These are phyloP conservation scores for Ceyx melanurus DNA, from an alignment of 2,113 vertebrate species.

Conservation along the genomic window DNA sequence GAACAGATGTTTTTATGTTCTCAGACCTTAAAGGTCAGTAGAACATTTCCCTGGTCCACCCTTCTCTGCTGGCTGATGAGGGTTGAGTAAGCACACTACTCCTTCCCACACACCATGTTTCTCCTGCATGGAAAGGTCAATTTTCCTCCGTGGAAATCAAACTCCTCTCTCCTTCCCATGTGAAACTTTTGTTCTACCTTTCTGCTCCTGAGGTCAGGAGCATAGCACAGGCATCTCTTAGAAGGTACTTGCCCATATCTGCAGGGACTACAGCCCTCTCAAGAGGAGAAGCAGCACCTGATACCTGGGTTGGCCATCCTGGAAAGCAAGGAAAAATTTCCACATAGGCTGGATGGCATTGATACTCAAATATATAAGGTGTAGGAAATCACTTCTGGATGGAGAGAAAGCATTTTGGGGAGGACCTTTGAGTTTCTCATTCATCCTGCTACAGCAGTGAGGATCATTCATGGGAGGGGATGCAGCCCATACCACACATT, in stretches of 20 bases:
- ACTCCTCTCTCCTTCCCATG: neutral
- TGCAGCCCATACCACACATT: neutral
- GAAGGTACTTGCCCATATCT: neutral
- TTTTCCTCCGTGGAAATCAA: neutral
- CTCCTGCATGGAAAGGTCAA: neutral
- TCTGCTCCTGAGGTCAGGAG: neutral
- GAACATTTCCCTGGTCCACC: neutral
- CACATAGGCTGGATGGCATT: neutral
- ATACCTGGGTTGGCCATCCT: neutral
- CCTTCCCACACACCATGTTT: neutral
- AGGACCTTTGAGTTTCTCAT: neutral
- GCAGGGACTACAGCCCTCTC: neutral
- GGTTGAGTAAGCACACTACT: neutral
- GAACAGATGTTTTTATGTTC: neutral
- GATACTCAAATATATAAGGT: neutral
- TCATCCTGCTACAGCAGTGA: fast-evolving
- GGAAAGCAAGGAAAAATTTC: neutral
- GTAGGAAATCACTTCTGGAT: neutral
- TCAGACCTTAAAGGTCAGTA: neutral
- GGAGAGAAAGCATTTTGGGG: neutral
- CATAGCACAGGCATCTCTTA: neutral
- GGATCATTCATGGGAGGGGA: fast-evolving
- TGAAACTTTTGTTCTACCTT: neutral
- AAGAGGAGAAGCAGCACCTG: neutral
- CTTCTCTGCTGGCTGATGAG: neutral